These are phyloP conservation scores for Troides aeacus DNA, from an alignment of 2,888 invertebrate genomes.

Conservation along the genomic window DNA sequence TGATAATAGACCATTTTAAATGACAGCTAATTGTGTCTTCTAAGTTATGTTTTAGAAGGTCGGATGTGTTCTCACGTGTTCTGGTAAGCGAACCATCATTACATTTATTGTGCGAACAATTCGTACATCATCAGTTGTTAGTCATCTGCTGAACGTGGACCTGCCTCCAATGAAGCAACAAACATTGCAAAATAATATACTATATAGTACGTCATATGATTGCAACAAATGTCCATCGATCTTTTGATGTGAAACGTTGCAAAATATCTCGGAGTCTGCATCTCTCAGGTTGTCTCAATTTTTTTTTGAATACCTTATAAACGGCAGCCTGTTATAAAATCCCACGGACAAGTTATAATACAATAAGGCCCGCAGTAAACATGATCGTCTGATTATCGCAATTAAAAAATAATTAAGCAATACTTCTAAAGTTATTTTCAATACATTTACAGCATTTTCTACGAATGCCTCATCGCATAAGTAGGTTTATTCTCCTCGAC, in stretches of 20 bases:
- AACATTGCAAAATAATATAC: constrained; percentile 21
- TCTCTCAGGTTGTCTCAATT: constrained; percentile 1
- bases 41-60: constrained; percentile 45
- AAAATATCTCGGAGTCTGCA: constrained; percentile 13
- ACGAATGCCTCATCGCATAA: too few species aligned
- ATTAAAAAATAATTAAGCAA: constrained; percentile 23
- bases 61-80: constrained; percentile 68
- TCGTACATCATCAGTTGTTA: not conserved
- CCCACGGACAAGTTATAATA: constrained; percentile 19
- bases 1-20: constrained; percentile 41
- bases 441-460: not conserved
- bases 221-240: constrained; percentile 6
- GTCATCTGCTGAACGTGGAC: too few species aligned
- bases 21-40: constrained; percentile 41
- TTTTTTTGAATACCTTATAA: constrained; percentile 10
- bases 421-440: not conserved
- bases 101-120: not conserved
- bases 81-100: constrained; percentile 52
- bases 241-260: constrained; percentile 14
- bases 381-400: constrained; percentile 3
- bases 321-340: constrained; percentile 9
- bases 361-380: not conserved
- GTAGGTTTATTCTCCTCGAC: too few species aligned
- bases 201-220: constrained; percentile 5
- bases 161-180: not conserved